Evolutionary conservation across 2,113 vertebrate genomes (phyloP).

Genomic region (Rhabdornis inornatus): DNA sequence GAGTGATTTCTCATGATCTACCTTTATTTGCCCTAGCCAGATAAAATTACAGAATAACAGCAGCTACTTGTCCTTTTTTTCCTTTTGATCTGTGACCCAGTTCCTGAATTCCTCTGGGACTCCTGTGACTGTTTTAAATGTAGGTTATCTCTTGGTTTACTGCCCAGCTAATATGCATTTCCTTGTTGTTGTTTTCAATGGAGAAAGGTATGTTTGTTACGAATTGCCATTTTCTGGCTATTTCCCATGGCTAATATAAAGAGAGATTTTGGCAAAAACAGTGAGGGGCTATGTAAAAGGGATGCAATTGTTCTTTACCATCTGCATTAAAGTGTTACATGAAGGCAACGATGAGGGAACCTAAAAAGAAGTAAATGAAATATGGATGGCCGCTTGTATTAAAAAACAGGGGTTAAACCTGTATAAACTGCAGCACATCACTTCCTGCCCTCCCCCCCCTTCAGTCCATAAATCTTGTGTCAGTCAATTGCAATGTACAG

Average conservation of each 20-base stretch:
- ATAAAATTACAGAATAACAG: conserved; percentile 40
- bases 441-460: rapidly evolving
- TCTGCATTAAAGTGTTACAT: not conserved
- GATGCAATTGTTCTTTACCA: conserved; percentile 37
- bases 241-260: not conserved
- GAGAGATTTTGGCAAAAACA: not conserved
- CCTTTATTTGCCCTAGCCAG: conserved; percentile 6
- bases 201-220: not conserved
- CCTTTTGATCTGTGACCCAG: conserved; percentile 3
- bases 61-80: conserved; percentile 22
- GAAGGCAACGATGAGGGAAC: not conserved
- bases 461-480: not conserved
- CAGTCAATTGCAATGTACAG: not conserved
- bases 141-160: conserved; percentile 37
- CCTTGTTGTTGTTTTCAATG: not conserved
- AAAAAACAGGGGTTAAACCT: not conserved
- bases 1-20: not conserved
- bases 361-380: not conserved
- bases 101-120: conserved; percentile 43
- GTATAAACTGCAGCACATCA: not conserved
- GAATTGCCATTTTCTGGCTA: not conserved
- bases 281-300: not conserved
- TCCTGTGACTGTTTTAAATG: conserved; percentile 20
- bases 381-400: not conserved
- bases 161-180: conserved; percentile 34